Base-by-base conservation (phyloP, 2,113 vertebrate species). In the Esox niger region DNA sequence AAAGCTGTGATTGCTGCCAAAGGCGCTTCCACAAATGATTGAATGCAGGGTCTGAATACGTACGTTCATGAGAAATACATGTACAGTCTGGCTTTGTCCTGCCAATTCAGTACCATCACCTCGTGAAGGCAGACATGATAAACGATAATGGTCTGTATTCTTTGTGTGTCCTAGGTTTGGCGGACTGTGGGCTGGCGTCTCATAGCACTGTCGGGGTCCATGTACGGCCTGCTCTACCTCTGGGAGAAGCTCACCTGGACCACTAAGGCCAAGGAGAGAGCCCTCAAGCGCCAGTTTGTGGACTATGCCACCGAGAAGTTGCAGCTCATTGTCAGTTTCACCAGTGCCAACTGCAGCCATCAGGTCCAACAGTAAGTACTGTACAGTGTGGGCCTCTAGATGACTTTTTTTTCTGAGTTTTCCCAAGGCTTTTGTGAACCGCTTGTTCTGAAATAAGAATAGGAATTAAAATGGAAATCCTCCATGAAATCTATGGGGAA, bases 231-330 rank as follows among this genome's bases (percentile, higher is more conserved):
- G 64, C 70, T 99, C 26, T 99, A 97, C 84, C 82, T 96, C 38
- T 99, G 93, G 0, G 96, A 98, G 86, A 92, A 92, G 70, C 91
- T 99, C 52, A 94, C 91, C 0, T 99, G 97, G 97, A 99, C 96
- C 46, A 96, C 93, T 0, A 94, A 87, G 69, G 96, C 96, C 1
- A 97, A 97, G 70, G 96, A 99, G 84, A 90, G 94, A 63, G 79
- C 94, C 31, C 92, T 99, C 66, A 99, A 99, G 75, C 92, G 93
- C 67, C 97, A 99, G 83, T 98, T 99, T 85, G 96, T 99, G n/a
- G 93, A 93, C 84, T 99, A 97, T 0, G 95, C 95, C 10, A 92
- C 94, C 0, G 93, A 98, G 52, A 98, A 95, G 66, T 92, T 99
- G 74, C 94, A 98, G 82, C 90, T 96, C 90, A 96, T 99, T 0